Conservation (phyloP, 2,888 invertebrate species). For the Molanna angustata region DNA sequence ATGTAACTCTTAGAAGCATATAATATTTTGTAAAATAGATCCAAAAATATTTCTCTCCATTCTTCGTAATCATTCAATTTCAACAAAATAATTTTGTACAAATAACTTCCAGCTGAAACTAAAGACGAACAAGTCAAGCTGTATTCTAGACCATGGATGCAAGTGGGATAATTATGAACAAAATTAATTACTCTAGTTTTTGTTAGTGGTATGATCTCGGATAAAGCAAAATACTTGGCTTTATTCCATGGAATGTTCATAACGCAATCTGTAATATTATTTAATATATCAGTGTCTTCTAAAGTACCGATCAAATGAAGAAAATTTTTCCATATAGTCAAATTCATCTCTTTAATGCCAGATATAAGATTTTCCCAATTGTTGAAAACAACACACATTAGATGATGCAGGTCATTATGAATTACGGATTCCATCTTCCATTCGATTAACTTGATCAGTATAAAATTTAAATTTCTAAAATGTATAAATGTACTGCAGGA, state of each 20-base stretch:
- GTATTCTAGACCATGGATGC: slow-evolving; percentile 43
- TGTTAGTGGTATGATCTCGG: slow-evolving; percentile 47
- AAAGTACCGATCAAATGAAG: slow-evolving; percentile 38
- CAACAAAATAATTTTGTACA: slow-evolving; percentile 54
- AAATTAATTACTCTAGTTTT: slow-evolving; percentile 35
- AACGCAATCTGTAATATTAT: slow-evolving; percentile 41
- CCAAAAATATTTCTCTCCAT: slow-evolving; percentile 50
- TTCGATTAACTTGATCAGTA: slow-evolving; percentile 37
- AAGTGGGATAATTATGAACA: slow-evolving; percentile 36
- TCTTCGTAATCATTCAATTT: slow-evolving; percentile 42
- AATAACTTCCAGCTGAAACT: slow-evolving; percentile 58
- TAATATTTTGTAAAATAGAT: slow-evolving; percentile 35
- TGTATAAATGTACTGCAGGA: slow-evolving; percentile 53
- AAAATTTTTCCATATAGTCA: slow-evolving; percentile 47
- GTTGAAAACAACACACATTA: slow-evolving; percentile 54
- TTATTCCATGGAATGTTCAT: slow-evolving; percentile 57
- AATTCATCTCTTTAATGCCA: slow-evolving; percentile 55
- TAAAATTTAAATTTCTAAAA: slow-evolving; percentile 49
- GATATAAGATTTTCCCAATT: slow-evolving; percentile 62
- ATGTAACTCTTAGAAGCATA: not conserved
- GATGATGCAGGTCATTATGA: slow-evolving; percentile 41
- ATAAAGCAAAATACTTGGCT: slow-evolving; percentile 57
- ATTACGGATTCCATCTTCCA: slow-evolving; percentile 35
- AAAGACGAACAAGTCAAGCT: slow-evolving; percentile 54
- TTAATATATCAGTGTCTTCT: slow-evolving; percentile 37